These are phyloP conservation scores for Diphyllodes magnificus DNA, from an alignment of 2,113 vertebrate species.

Conservation along the genomic window DNA sequence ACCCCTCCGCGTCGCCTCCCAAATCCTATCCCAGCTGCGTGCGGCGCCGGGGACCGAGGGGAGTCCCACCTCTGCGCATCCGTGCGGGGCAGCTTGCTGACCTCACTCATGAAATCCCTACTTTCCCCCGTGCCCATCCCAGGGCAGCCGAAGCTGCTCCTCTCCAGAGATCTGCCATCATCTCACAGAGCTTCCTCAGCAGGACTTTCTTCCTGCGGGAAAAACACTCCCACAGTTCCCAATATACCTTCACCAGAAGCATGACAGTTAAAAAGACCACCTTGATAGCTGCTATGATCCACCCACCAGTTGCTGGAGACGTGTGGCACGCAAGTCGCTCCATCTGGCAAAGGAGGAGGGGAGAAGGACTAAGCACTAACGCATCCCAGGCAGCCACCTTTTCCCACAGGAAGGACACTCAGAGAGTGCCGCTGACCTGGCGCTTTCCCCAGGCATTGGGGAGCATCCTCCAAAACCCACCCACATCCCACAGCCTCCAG, in stretches of 20 bases:
- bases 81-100: accelerated
- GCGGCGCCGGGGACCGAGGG: background rate
- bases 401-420: background rate
- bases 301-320: constrained; percentile 18
- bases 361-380: background rate
- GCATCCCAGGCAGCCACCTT: background rate
- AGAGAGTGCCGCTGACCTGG: background rate
- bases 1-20: background rate
- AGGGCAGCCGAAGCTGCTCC: background rate
- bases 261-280: constrained; percentile 12
- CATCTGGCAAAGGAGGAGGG: constrained; percentile 25
- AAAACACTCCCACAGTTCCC: constrained; percentile 24
- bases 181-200: background rate
- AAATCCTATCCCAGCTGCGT: background rate
- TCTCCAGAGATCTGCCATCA: background rate
- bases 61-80: background rate
- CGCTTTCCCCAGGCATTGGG: background rate
- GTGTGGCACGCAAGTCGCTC: background rate
- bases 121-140: background rate
- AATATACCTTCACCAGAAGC: background rate
- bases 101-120: background rate
- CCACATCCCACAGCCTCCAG: background rate
- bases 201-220: background rate
- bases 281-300: constrained; percentile 39
- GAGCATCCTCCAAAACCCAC: background rate